Percentiles rank a stretch among this genome's conserved stretches.
Evolutionary conservation across 2,113 vertebrate species (phyloP).

Genomic region (Oriolus oriolus): DNA sequence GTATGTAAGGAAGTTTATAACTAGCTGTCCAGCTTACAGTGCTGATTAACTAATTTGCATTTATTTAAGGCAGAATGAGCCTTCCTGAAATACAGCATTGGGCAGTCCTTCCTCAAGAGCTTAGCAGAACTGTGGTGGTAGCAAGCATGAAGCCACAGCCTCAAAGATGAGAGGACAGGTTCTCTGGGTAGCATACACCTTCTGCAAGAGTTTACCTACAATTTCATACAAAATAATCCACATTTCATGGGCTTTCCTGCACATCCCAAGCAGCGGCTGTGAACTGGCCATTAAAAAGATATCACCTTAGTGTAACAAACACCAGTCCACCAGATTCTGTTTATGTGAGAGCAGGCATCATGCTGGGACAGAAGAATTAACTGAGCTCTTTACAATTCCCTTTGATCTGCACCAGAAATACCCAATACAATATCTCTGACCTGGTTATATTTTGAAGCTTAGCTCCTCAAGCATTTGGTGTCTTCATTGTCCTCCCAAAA

Average conservation of each 20-base stretch:
- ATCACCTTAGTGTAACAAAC: neutral
- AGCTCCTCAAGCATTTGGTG: neutral
- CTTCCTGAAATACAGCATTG: neutral
- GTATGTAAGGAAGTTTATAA: neutral
- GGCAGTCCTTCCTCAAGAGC: neutral
- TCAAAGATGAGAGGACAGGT: neutral
- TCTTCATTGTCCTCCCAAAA: neutral
- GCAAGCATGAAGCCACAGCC: neutral
- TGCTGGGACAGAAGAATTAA: neutral
- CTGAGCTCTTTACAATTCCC: neutral
- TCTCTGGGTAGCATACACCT: neutral
- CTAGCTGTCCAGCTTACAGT: neutral
- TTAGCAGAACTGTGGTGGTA: neutral
- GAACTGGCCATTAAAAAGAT: neutral
- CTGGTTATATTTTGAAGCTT: conserved; percentile 13
- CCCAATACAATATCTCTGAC: neutral
- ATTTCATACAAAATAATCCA: neutral
- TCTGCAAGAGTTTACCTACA: neutral
- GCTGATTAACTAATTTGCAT: neutral
- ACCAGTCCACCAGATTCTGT: neutral
- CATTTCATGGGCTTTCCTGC: neutral
- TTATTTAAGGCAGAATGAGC: neutral
- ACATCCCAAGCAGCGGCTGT: neutral
- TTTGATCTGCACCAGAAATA: conserved; percentile 22
- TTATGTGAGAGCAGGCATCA: neutral